Evolutionary conservation across 1,140 invertebrate species (phyloP), one percentile per base, ranked within the genome.

Genomic region (Drosophila nikananu): DNA sequence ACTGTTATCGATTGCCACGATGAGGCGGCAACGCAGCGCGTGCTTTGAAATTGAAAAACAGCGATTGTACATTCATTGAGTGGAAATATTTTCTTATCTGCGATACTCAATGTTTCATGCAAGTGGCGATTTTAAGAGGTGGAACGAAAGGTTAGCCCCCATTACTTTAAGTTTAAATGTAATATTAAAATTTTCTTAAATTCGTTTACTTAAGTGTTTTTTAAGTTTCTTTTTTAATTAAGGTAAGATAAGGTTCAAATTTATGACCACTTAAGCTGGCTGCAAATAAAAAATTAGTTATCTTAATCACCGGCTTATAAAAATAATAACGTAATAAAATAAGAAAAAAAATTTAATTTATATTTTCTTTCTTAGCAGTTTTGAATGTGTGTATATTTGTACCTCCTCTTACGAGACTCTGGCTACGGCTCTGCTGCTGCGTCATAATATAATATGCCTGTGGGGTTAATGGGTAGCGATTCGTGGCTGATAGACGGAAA

Each of bases 21-120:
- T 41, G 15, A 48, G 57, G 58, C 64, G 74, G 82, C 67, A 81
- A 55, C 77, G 17, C 68, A 7, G 27, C n/a, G 23, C 10, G 41
- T 44, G 32, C 51, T 42, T 59, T 58, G 15, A 48, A 60, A 59
- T 55, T 52, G 42, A 21, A 32, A 39, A 46, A 21, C 21, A 35
- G 13, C 35, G 3, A 49, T 57, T 74, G 25, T 21, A 32, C 70
- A 59, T 81, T 81, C 70, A 63, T 64, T 86, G 64, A 86, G 77
- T 86, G 75, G 52, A 79, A 46, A 71, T 27, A 25, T 58, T 66
- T 25, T 23, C 74, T 86, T 86, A 86, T 86, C 78, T 70, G 52
- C 25, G 19, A 57, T 23, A 42, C 60, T 44, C 19, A 27, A 39
- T 30, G 30, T 48, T 57, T 15, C 7, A 54, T 7, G 12, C 7